Conservation (phyloP, 2,888 invertebrate species). For the Aradus depressus region DNA sequence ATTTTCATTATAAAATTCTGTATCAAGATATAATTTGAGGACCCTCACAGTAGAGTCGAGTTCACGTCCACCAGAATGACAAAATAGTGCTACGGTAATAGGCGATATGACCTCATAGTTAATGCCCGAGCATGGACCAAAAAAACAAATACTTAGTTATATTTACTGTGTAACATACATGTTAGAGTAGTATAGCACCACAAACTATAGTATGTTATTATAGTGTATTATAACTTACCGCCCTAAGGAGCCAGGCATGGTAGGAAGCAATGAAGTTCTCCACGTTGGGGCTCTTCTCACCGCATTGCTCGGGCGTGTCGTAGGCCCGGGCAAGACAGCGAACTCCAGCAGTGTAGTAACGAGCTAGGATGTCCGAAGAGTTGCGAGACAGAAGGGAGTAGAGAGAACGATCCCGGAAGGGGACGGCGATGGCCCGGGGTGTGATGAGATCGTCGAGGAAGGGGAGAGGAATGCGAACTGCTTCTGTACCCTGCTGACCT, state of each 20-base stretch:
- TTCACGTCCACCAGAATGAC: too few species aligned
- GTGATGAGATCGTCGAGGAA: conserved; percentile 45
- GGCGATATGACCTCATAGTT: too few species aligned
- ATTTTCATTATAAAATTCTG: too few species aligned
- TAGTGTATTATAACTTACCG: conserved; percentile 5
- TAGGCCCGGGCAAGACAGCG: conserved; percentile 39
- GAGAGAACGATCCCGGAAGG: conserved; percentile 44
- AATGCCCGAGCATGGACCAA: too few species aligned
- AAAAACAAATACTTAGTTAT: too few species aligned
- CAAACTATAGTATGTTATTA: too few species aligned
- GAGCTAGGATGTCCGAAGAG: conserved; percentile 41
- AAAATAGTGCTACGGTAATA: too few species aligned
- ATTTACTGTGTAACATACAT: too few species aligned
- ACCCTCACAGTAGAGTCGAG: too few species aligned
- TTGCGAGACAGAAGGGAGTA: conserved; percentile 39
- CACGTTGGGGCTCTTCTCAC: not conserved
- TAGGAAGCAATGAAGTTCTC: conserved; percentile 6
- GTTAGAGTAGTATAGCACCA: too few species aligned
- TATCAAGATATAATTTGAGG: too few species aligned
- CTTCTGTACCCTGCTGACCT: conserved; percentile 3
- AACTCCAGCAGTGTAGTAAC: conserved; percentile 45
- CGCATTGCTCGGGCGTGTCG: conserved; percentile 36
- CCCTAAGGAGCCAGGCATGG: conserved; percentile 13
- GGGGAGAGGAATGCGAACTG: conserved; percentile 42
- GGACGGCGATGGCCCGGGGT: conserved; percentile 50